A percentile compares a stretch with the other conserved stretches of the same genome.
Conservation (phyloP, 2,113 vertebrate species). For the Probosciger aterrimus region DNA sequence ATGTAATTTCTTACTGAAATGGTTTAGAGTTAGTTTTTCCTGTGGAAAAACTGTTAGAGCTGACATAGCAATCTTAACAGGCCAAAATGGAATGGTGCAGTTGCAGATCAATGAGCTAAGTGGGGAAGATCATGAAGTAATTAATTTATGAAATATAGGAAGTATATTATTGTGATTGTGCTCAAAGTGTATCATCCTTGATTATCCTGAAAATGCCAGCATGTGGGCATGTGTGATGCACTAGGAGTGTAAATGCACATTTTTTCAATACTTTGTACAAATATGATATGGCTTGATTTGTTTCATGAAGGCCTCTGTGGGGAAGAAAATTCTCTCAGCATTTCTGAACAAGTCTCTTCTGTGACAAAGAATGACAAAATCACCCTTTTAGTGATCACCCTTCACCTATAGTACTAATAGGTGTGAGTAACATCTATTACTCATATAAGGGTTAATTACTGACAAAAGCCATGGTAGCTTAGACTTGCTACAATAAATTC, state of each 20-base stretch:
- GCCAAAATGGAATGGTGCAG: background rate
- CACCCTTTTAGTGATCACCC: background rate
- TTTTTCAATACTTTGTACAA: background rate
- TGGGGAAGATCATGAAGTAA: background rate
- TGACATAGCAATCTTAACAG: background rate
- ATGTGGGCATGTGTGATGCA: background rate
- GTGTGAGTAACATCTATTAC: background rate
- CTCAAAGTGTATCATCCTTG: background rate
- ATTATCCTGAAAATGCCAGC: background rate
- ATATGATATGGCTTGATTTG: background rate
- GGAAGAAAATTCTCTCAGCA: background rate
- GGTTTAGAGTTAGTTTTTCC: background rate
- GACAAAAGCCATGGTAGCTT: background rate
- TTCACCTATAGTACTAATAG: background rate
- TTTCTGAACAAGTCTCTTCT: background rate
- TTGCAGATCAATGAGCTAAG: background rate
- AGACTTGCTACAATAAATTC: background rate
- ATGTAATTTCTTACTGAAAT: background rate
- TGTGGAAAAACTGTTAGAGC: background rate
- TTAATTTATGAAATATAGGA: background rate
- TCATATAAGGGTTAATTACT: background rate
- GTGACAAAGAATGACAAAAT: background rate
- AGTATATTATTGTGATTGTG: background rate
- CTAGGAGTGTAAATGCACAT: background rate
- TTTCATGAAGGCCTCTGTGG: background rate